Evolutionary conservation across 2,797 vertebrate genomes (phyloP), one percentile per base, ranked within the genome.

Genomic region (Arrhamphus sclerolepis): DNA sequence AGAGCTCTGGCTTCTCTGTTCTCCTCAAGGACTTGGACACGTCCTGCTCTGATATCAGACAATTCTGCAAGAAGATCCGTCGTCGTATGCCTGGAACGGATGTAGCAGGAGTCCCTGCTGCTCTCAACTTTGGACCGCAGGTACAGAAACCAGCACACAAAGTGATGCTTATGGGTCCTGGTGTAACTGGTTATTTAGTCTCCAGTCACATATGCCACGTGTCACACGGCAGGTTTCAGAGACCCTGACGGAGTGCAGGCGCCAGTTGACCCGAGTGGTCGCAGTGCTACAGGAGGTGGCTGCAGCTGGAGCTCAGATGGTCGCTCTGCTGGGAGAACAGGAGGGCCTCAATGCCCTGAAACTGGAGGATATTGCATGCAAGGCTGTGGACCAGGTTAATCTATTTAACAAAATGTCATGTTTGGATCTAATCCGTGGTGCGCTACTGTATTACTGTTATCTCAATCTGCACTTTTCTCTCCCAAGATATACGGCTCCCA

Each of bases 41-140:
- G 0, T 97, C 97, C 0, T 97, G 95, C 84, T 97, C 96, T 0
- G 98, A 99, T 62, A 93, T 97, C 77, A 93, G 92, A 38, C 97
- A 98, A 89, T 99, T 99, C 92, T 98, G 97, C 77, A 99, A 99
- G 92, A 99, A 99, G 91, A 97, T 99, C 81, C 89, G 97, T 13
- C 95, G 98, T 41, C 93, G 98, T 43, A 98, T 98, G 96, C 98
- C 97, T 0, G 97, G 97, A 39, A 97, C 96, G 0, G 96, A 98
- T 0, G 95, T 95, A 0, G 94, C 94, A 0, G 97, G 97, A 9
- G 97, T 95, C 19, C 96, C 98, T 0, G 92, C 94, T 0, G 96
- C 97, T 0, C 92, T 99, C 53, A 91, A 82, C 72, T 99, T 96
- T 2, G 94, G 91, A 24, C 58, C 84, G 22, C 93, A 94, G 96